Percentiles rank a stretch among this genome's conserved stretches.
Conservation (phyloP, 2,888 invertebrate species). For the Eilema caniola region DNA sequence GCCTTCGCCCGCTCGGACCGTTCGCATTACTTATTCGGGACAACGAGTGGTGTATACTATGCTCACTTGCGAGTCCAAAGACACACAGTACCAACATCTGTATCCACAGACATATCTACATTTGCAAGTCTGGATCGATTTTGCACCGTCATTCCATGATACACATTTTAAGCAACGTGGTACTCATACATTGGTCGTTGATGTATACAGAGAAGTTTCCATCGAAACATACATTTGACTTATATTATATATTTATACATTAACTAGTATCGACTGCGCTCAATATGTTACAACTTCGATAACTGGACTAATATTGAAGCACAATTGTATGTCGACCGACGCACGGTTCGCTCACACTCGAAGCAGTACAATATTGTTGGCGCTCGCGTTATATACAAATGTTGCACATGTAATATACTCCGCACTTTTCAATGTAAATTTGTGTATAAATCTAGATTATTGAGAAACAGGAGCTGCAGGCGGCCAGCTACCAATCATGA, state of each 20-base stretch:
- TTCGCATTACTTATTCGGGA: conserved; percentile 64
- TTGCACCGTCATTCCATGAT: conserved; percentile 88
- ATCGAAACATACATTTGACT: conserved; percentile 46
- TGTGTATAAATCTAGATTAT: conserved; percentile 65
- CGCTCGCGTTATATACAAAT: conserved; percentile 64
- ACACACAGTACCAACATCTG: conserved; percentile 69
- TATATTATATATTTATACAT: conserved; percentile 17
- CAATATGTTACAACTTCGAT: conserved; percentile 80
- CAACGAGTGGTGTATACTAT: conserved; percentile 73
- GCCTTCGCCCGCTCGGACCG: conserved; percentile 59
- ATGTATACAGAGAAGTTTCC: conserved; percentile 56
- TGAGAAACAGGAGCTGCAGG: conserved; percentile 80
- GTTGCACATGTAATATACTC: conserved; percentile 80
- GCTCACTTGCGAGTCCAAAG: conserved; percentile 75
- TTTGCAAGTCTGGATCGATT: conserved; percentile 86
- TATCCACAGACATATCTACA: conserved; percentile 65
- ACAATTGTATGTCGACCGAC: conserved; percentile 47
- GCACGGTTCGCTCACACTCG: conserved; percentile 60
- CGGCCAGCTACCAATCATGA: conserved; percentile 81
- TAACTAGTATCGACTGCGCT: conserved; percentile 64
- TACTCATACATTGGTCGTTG: conserved; percentile 54
- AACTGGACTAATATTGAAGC: conserved; percentile 58
- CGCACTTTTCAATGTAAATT: conserved; percentile 70
- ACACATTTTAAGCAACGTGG: conserved; percentile 63
- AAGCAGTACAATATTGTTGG: conserved; percentile 74